Percentiles rank a stretch among this genome's conserved stretches.
phyloP scores from a whole-genome alignment of 2,113 vertebrate genomes.

The Gobius niger region DNA sequence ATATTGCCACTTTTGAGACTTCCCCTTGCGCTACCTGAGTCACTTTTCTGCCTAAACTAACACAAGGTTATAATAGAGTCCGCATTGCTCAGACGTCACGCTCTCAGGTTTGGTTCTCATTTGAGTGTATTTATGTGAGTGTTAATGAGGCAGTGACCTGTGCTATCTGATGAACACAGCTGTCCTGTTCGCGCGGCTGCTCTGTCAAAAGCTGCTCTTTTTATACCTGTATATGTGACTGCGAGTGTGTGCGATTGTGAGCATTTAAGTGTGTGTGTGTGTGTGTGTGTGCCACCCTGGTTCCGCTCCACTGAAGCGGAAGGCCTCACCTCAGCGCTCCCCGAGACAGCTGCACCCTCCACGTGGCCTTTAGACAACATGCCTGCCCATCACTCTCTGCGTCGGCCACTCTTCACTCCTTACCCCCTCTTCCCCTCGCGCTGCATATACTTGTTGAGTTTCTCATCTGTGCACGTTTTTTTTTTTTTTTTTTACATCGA shows the following conservation, averaged over 20 bases:
- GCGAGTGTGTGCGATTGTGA: slow-evolving; percentile 46
- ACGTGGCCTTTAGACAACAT: slow-evolving; percentile 72
- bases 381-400: slow-evolving; percentile 64
- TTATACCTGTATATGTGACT: slow-evolving; percentile 62
- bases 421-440: slow-evolving; percentile 32
- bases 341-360: slow-evolving; percentile 81
- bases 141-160: slow-evolving; percentile 80
- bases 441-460: slow-evolving; percentile 65
- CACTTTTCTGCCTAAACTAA: not conserved
- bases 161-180: slow-evolving; percentile 78
- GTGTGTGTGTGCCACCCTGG: slow-evolving; percentile 56
- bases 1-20: no score
- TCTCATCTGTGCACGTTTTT: slow-evolving; percentile 31
- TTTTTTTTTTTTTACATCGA: not conserved
- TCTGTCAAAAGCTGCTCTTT: slow-evolving; percentile 65
- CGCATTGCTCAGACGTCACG: slow-evolving; percentile 49
- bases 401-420: slow-evolving; percentile 50
- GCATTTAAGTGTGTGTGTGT: slow-evolving; percentile 26
- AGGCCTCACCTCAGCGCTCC: slow-evolving; percentile 80
- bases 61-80: not conserved
- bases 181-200: slow-evolving; percentile 64
- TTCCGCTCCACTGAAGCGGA: slow-evolving; percentile 77
- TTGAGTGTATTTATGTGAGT: slow-evolving; percentile 61
- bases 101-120: slow-evolving; percentile 27
- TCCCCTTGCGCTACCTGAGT: not conserved